Evolutionary conservation across 1,140 invertebrate species (phyloP), one percentile per base, ranked within the genome.

Genomic region (Neocloeon triangulifer): DNA sequence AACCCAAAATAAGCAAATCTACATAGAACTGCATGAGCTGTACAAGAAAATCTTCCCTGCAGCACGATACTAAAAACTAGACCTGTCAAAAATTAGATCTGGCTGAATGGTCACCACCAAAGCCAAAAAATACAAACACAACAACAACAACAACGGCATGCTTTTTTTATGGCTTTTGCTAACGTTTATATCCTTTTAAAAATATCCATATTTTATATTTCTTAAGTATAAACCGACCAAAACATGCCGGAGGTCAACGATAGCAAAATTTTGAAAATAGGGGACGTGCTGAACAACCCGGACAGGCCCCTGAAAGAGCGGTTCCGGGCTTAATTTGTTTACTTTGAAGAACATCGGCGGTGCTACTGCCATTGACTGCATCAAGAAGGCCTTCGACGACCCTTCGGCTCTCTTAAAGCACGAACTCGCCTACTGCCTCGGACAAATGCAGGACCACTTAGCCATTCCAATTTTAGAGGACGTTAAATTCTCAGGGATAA

Each of bases 361-460:
- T 13, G 49, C 64, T 37, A 47, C 58, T 18, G 69, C 86, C 1
- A 80, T 98, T 29, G 50, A 75, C 32, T 68, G 67, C 40, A 97
- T 97, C 32, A 60, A 68, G 30, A 52, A 70, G 39, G 73, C 68
- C 49, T 88, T 88, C 47, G 46, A 43, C 20, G 86, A 94, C 55
- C 54, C 73, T 23, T 95, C 91, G 3, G 86, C 77, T n/a, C 55
- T 99, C 17, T 53, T 99, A n/a, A 97, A 97, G 58, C 95, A 99
- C 51, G 95, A 99, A 55, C 56, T 94, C 25, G 94, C 92, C 1
- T 99, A 97, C 56, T 97, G 91, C 54, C 59, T 99, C 19, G 95
- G 95, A 12, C 95, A 99, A 58, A 96, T 95, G 88, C 73, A 82
- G 55, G 73, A 94, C 55, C 43, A 51, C n/a, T 47, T 53, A 29